Conservation (phyloP, 1,140 invertebrate genomes). For the Scylla paramamosain region DNA sequence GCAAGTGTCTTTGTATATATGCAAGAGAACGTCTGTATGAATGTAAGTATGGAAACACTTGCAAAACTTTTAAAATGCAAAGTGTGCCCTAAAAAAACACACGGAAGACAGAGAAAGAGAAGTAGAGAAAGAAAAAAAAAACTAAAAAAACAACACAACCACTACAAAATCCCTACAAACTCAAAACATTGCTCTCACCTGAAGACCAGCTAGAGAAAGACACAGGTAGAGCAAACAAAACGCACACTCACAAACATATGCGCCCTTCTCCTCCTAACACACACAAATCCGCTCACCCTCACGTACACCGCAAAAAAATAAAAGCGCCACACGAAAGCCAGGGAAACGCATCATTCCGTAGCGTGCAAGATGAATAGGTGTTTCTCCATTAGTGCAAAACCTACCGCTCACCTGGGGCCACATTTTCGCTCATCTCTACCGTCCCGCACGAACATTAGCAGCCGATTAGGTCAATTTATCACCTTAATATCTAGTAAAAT, state of each 20-base stretch:
- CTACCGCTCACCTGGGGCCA: background rate
- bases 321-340: background rate
- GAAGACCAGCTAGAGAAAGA: too few species aligned
- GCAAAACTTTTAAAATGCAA: background rate
- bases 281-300: too few species aligned
- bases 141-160: too few species aligned
- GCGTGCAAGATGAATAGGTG: background rate
- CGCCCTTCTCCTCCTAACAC: too few species aligned
- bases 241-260: too few species aligned
- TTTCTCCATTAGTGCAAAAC: background rate
- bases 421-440: background rate
- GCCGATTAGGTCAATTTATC: background rate
- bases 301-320: background rate
- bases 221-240: too few species aligned
- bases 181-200: too few species aligned
- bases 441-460: background rate
- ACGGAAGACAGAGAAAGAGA: background rate
- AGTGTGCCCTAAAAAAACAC: background rate
- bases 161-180: too few species aligned
- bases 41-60: background rate
- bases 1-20: background rate
- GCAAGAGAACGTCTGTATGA: background rate
- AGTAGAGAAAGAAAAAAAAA: background rate
- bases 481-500: background rate
- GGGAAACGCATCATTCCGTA: background rate